Conservation (phyloP, 1,140 invertebrate species). For the Macrobrachium rosenbergii region DNA sequence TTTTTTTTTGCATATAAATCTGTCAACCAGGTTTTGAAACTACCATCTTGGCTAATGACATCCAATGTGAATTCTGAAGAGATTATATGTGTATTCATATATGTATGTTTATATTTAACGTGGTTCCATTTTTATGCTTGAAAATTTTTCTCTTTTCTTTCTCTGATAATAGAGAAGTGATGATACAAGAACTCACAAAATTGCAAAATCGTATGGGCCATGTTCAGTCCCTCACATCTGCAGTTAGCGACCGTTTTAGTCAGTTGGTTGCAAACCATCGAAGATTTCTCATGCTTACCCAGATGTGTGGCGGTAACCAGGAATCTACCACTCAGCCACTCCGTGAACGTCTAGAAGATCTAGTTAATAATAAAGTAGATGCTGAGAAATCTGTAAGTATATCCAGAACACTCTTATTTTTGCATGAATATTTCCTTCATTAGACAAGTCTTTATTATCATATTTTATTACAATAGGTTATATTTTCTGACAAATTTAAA, state of each 20-base stretch:
- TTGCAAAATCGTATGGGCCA: constrained; percentile 46
- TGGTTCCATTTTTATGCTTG: neutral
- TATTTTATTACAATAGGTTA: too few relatives aligned
- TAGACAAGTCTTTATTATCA: neutral
- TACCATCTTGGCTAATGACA: too few relatives aligned
- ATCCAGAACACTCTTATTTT: neutral
- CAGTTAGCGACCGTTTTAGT: constrained; percentile 62
- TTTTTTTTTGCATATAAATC: too few relatives aligned
- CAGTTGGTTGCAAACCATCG: constrained; percentile 64
- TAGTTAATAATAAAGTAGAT: constrained; percentile 65
- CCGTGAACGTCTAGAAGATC: constrained; percentile 61
- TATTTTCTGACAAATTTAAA: neutral
- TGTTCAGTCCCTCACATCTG: constrained; percentile 42
- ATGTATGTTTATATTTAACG: neutral
- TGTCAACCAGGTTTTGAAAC: too few relatives aligned
- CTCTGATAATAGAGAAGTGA: constrained; percentile 46
- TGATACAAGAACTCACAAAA: constrained; percentile 46
- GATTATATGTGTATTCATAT: too few relatives aligned
- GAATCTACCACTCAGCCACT: constrained; percentile 48
- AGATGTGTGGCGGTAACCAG: constrained; percentile 53
- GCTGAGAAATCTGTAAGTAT: constrained; percentile 62
- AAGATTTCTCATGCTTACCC: constrained; percentile 61
- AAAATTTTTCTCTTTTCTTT: neutral
- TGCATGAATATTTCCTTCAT: constrained; percentile 9
- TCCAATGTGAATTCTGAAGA: too few relatives aligned